Conservation (phyloP, 2,888 invertebrate genomes). For the Lomographa bimaculata region DNA sequence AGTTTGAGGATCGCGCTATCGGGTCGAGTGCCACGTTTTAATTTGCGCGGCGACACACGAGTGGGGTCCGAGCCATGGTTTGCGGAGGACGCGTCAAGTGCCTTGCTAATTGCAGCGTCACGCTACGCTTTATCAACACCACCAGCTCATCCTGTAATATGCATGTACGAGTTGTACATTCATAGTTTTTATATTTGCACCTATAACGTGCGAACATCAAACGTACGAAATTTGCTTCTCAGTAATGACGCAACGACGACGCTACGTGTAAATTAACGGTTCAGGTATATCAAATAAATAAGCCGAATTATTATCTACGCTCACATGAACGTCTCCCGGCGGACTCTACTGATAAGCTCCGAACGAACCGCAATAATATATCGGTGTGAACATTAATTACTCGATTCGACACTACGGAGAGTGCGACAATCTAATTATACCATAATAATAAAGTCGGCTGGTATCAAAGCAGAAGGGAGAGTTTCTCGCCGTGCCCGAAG, state of each 20-base stretch:
- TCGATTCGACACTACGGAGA: constrained; percentile 60
- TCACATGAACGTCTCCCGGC: constrained; percentile 56
- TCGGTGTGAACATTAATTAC: constrained; percentile 75
- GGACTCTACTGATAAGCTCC: constrained; percentile 69
- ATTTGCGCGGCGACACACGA: constrained; percentile 81
- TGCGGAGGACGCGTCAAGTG: constrained; percentile 70
- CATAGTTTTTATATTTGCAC: constrained; percentile 41
- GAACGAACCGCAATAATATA: constrained; percentile 70
- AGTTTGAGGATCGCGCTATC: constrained; percentile 63
- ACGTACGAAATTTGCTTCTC: too few species aligned
- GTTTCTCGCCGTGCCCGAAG: constrained; percentile 47
- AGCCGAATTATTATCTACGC: constrained; percentile 45
- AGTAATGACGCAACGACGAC: too few species aligned
- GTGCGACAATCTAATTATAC: constrained; percentile 69
- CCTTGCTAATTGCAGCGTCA: constrained; percentile 78
- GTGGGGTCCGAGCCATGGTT: constrained; percentile 68
- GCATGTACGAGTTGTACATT: constrained; percentile 32
- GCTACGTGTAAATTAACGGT: constrained; percentile 23
- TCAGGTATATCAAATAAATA: constrained; percentile 44
- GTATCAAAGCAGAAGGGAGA: constrained; percentile 36
- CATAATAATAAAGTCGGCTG: constrained; percentile 46
- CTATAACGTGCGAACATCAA: constrained; percentile 20
- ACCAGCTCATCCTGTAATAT: constrained; percentile 53
- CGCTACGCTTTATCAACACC: constrained; percentile 56
- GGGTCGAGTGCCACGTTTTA: constrained; percentile 78